Conservation (phyloP, 2,797 vertebrate species). For the Gymnocypris eckloni region DNA sequence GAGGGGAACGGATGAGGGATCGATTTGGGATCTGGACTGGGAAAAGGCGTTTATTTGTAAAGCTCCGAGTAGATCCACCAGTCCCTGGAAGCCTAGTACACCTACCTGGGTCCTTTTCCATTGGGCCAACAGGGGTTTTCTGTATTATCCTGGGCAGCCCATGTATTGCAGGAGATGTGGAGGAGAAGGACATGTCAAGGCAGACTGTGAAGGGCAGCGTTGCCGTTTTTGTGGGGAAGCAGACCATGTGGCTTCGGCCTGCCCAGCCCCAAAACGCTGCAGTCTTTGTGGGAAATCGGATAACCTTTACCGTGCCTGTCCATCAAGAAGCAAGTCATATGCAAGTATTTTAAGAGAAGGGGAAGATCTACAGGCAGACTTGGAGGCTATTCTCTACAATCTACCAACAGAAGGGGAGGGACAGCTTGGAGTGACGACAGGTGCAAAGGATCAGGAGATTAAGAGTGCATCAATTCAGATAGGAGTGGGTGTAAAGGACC, state of each 20-base stretch:
- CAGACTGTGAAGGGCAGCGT: rapidly evolving
- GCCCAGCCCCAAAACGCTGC: background rate
- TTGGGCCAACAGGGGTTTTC: constrained; percentile 7
- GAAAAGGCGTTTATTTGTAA: background rate
- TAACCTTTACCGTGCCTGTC: too few relatives aligned
- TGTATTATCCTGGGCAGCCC: constrained; percentile 3
- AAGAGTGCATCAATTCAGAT: background rate
- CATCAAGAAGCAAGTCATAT: too few relatives aligned
- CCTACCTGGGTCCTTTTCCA: background rate
- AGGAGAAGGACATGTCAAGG: background rate
- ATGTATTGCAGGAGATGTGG: constrained; percentile 24
- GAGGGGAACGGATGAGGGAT: background rate
- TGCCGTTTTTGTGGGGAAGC: background rate
- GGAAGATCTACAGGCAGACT: too few relatives aligned
- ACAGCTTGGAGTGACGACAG: background rate
- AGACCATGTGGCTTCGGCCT: background rate
- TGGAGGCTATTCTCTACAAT: too few relatives aligned
- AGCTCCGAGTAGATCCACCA: background rate
- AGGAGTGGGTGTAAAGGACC: background rate
- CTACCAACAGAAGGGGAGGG: too few relatives aligned
- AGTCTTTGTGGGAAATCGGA: background rate
- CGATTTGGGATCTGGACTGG: background rate
- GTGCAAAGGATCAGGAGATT: background rate
- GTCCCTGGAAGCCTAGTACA: background rate
- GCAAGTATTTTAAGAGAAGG: too few relatives aligned